These are phyloP conservation scores for Dryobota labecula DNA, from an alignment of 2,888 invertebrate species.

Conservation along the genomic window DNA sequence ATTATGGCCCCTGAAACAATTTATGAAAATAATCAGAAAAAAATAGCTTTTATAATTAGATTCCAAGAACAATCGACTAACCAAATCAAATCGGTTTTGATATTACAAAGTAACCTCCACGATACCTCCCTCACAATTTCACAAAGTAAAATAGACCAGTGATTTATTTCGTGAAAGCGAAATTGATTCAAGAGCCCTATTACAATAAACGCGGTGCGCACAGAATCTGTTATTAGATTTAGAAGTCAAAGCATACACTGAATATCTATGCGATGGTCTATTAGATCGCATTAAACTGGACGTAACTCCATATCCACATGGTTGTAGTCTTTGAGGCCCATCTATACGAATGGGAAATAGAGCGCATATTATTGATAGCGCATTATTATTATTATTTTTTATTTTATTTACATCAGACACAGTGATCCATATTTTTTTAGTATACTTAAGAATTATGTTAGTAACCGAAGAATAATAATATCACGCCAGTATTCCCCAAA, in stretches of 20 bases:
- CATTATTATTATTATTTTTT: too few species aligned
- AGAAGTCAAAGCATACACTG: slow-evolving; percentile 52
- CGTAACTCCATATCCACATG: slow-evolving; percentile 55
- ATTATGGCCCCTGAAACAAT: not conserved
- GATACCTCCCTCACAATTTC: slow-evolving; percentile 1
- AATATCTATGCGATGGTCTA: slow-evolving; percentile 62
- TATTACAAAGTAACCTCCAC: not conserved
- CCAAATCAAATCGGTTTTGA: slow-evolving; percentile 10
- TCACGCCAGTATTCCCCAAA: too few species aligned
- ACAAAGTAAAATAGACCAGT: slow-evolving; percentile 26
- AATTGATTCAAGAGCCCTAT: slow-evolving; percentile 27
- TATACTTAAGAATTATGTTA: too few species aligned
- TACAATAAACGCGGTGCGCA: slow-evolving; percentile 41
- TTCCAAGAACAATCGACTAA: slow-evolving; percentile 20
- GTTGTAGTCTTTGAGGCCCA: slow-evolving; percentile 18
- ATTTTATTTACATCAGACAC: too few species aligned
- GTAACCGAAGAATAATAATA: too few species aligned
- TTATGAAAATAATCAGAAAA: not conserved
- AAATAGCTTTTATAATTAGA: not conserved
- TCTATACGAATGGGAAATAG: slow-evolving; percentile 7
- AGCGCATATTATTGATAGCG: slow-evolving; percentile 33
- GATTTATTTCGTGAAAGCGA: slow-evolving; percentile 25
- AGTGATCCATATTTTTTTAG: too few species aligned
- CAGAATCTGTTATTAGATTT: slow-evolving; percentile 54
- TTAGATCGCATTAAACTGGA: slow-evolving; percentile 58